Evolutionary conservation across 1,140 invertebrate genomes (phyloP).

Genomic region (Bombus sylvicola): DNA sequence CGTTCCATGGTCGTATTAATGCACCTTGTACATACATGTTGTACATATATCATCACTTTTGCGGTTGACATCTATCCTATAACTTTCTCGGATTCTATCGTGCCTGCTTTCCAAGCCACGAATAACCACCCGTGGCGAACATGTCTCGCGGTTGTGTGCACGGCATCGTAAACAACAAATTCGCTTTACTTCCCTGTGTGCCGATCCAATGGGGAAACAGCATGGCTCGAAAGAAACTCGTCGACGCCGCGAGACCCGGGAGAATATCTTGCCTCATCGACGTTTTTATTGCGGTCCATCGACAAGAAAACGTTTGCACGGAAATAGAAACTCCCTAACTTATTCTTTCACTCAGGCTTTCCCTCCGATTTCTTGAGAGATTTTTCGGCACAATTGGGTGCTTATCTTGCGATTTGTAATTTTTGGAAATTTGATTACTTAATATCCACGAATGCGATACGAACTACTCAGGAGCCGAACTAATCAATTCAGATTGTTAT

Average conservation of each 20-base stretch:
- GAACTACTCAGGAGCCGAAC: no score
- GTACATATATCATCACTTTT: background rate
- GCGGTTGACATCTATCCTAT: conserved; percentile 7
- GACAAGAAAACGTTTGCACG: background rate
- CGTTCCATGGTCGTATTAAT: background rate
- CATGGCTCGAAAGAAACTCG: background rate
- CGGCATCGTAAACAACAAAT: conserved; percentile 38
- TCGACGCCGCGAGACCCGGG: background rate
- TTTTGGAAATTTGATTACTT: no score
- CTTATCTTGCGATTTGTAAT: no score
- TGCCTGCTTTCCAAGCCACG: background rate
- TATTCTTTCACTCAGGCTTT: background rate
- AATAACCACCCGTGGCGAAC: conserved; percentile 41
- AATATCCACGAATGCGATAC: no score
- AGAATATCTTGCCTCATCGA: conserved; percentile 17
- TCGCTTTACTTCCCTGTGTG: background rate
- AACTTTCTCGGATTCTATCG: conserved; percentile 14
- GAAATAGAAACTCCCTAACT: background rate
- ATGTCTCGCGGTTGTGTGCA: conserved; percentile 10
- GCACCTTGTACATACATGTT: no score
- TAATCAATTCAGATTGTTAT: no score
- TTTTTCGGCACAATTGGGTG: no score
- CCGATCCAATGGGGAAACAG: background rate
- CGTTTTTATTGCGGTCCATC: conserved; percentile 21
- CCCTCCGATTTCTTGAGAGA: background rate